Evolutionary conservation across 2,888 invertebrate species (phyloP), one percentile per base, ranked within the genome.

Genomic region (Poecilobothrus nobilitatus): DNA sequence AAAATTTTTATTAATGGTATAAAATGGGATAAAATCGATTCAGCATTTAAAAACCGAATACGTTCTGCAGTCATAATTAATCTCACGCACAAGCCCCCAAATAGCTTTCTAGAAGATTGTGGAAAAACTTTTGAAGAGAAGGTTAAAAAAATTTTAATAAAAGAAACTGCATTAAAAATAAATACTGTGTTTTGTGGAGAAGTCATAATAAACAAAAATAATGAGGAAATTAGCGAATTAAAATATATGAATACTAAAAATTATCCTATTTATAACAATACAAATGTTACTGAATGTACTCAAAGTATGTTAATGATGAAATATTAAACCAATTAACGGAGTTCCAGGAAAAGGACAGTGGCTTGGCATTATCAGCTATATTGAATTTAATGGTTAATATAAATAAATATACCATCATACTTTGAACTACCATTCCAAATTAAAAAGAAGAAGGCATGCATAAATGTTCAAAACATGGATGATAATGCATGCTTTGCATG

Each of bases 381-480:
- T 18, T 67, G 15, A 18, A 65, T 15, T 18, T 70, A 53, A 33
- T 64, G 37, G 33, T 70, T 1, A 68, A 70, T 63, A 65, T 68
- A 5, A 70, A 68, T 66, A 71, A 70, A 66, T 70, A 63, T 71
- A 53, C 64, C 44, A 3, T 44, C 44, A 15, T 44, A 44, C 12
- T 71, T 44, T 70, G 68, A 41, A 71, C 70, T 15, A 74, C 75
- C 1, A 71, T 72, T 53, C 69, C 76, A 22, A 33, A 65, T 68
- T 18, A n/a, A 3, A 2, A 27, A 21, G 7, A 68, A 68, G 21
- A 68, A 72, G 66, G 75, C 75, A 1, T 72, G 73, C n/a, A 65
- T 76, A 3, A 76, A 77, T 70, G 73, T 77, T 0, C 68, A 74
- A 68, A 77, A 75, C 68, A 21, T n/a, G n/a, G n/a, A 73, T 10